phyloP scores from a whole-genome alignment of 2,797 vertebrate genomes.

The Alcedo quadribrachys region DNA sequence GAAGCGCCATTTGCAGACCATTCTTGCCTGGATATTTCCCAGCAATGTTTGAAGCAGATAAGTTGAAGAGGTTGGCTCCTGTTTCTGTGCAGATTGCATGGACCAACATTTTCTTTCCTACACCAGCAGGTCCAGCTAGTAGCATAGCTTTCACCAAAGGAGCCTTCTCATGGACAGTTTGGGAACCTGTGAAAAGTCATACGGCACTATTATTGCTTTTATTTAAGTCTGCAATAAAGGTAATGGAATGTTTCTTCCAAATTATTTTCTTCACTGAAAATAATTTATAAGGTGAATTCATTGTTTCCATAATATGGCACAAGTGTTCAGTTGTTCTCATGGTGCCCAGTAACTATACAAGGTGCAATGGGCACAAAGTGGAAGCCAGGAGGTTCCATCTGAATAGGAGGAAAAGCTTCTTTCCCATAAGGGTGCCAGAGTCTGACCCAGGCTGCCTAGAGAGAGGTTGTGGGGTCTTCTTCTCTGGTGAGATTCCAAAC shows the following conservation, averaged over 20 bases:
- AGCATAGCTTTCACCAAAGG: conserved; percentile 83
- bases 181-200: conserved; percentile 79
- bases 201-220: conserved; percentile 36
- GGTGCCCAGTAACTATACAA: neutral
- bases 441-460: neutral
- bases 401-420: neutral
- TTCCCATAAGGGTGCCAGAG: neutral
- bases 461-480: neutral
- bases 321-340: neutral
- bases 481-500: neutral
- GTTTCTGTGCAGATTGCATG: conserved; percentile 88
- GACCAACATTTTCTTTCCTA: conserved; percentile 89
- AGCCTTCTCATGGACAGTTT: conserved; percentile 81
- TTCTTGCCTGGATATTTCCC: conserved; percentile 82
- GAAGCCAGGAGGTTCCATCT: neutral
- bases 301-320: neutral
- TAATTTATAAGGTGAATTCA: neutral
- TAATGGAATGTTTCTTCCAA: neutral
- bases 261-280: neutral
- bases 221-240: conserved; percentile 22
- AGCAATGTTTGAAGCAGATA: conserved; percentile 77
- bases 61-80: conserved; percentile 87
- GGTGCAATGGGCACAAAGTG: neutral
- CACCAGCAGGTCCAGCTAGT: conserved; percentile 82
- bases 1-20: conserved; percentile 81